Base-by-base conservation (phyloP, 2,797 vertebrate genomes). In the Sebastes vulpes region DNA sequence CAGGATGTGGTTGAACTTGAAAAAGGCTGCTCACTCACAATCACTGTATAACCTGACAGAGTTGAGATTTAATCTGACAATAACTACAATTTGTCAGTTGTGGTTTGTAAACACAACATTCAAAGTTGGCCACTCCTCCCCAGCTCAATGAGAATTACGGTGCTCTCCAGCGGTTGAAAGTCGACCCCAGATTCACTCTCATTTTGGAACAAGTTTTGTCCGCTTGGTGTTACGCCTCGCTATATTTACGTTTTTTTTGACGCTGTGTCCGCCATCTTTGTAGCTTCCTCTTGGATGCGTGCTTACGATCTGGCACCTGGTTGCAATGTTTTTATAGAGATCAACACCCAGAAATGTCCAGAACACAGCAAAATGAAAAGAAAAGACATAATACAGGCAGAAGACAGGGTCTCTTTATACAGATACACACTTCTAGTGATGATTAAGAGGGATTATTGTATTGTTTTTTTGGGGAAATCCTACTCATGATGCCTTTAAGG, bases 121-220 rank as follows among this genome's bases (percentile, higher is more conserved):
- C n/a, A 20, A 20, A 50, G 48, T 0, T 0, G 48, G 48, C 48
- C 0, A n/a, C 2, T 50, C 48, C 9, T 20, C 0, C 38, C 5
- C 5, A 0, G 14, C 20, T 53, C 50, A 32, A 23, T 23, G 23
- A 23, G 23, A 23, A 23, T 23, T 23, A 23, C 23, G 23, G 23
- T 23, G 23, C 23, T 23, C 23, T 23, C 23, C 23, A 23, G 23
- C 23, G 23, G 23, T 23, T 23, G 23, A 23, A 23, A 23, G 23
- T 23, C 23, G 23, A 23, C 50, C 10, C 4, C 20, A 3, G 50
- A 21, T 21, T 11, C 50, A 21, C 0, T 52, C 18, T n/a, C 18
- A 0, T 18, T 18, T 46, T 8, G 16, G 42, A 46, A 46, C 1
- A 1, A 0, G 42, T 8, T 46, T 46, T 46, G 42, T 46, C 42